A percentile compares a stretch with the other conserved stretches of the same genome.
phyloP scores from a whole-genome alignment of 1,140 invertebrate species.

The Nephila pilipes region DNA sequence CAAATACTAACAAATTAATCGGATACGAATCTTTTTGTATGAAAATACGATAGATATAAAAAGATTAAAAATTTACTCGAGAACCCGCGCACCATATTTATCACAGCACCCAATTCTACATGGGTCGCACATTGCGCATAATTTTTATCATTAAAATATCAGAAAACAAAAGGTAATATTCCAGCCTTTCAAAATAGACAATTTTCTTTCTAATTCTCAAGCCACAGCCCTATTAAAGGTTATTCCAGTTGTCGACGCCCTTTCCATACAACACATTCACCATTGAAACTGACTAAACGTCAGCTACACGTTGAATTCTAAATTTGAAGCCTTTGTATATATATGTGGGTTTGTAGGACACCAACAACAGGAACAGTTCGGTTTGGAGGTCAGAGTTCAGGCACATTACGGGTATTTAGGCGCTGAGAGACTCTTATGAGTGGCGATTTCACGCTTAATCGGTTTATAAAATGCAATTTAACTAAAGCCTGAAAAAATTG shows the following conservation, averaged over 20 bases:
- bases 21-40: too few species aligned
- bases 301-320: neutral
- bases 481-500: neutral
- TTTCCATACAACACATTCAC: constrained; percentile 20
- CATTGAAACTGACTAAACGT: neutral
- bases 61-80: too few species aligned
- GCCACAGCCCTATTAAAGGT: neutral
- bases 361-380: neutral
- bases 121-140: too few species aligned
- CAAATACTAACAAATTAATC: too few species aligned
- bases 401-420: constrained; percentile 29
- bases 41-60: too few species aligned
- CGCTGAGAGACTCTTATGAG: neutral
- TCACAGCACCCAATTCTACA: too few species aligned
- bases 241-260: constrained; percentile 18
- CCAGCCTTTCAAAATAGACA: neutral
- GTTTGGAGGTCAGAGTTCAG: constrained; percentile 16
- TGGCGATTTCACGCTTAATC: neutral
- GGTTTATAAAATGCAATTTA: constrained; percentile 15
- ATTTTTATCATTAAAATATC: neutral
- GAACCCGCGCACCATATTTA: too few species aligned
- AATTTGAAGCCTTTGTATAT: constrained; percentile 12
- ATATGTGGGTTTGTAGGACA: constrained; percentile 21
- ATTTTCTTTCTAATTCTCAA: constrained; percentile 6
- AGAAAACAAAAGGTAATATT: neutral